phyloP scores from a whole-genome alignment of 2,888 invertebrate species.

The Litoditis marina region DNA sequence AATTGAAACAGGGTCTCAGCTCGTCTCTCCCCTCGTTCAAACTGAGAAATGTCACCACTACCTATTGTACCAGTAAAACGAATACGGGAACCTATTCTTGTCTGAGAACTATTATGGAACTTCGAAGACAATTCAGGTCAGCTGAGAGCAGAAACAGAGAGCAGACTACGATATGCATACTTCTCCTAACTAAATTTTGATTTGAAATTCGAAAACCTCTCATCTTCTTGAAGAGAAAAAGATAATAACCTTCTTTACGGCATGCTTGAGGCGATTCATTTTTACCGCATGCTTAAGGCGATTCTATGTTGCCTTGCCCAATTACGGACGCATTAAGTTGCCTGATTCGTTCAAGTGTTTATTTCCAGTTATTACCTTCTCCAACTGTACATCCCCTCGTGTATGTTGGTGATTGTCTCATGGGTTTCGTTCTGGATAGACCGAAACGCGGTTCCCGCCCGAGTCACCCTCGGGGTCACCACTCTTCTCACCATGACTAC shows the following conservation, averaged over 20 bases:
- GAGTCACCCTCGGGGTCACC: slow-evolving; percentile 77
- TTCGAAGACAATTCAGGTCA: slow-evolving; percentile 93
- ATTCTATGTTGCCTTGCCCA: too few species aligned
- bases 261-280: too few species aligned
- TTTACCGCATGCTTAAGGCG: too few species aligned
- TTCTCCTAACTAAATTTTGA: too few species aligned
- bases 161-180: too few species aligned
- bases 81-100: slow-evolving; percentile 96
- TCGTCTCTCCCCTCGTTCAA: slow-evolving; percentile 76
- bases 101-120: slow-evolving; percentile 87
- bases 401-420: slow-evolving; percentile 64
- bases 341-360: not conserved
- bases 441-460: slow-evolving; percentile 44
- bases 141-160: not conserved
- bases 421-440: slow-evolving; percentile 60
- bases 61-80: slow-evolving; percentile 92
- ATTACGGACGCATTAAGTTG: too few species aligned
- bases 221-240: too few species aligned
- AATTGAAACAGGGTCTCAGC: slow-evolving; percentile 73
- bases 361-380: slow-evolving; percentile 87
- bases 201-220: too few species aligned
- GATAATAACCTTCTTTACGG: too few species aligned
- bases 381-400: slow-evolving; percentile 98
- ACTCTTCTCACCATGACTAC: slow-evolving; percentile 95
- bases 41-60: slow-evolving; percentile 86